Conservation (phyloP, 2,113 vertebrate genomes). For the Malurus alboscapulatus region DNA sequence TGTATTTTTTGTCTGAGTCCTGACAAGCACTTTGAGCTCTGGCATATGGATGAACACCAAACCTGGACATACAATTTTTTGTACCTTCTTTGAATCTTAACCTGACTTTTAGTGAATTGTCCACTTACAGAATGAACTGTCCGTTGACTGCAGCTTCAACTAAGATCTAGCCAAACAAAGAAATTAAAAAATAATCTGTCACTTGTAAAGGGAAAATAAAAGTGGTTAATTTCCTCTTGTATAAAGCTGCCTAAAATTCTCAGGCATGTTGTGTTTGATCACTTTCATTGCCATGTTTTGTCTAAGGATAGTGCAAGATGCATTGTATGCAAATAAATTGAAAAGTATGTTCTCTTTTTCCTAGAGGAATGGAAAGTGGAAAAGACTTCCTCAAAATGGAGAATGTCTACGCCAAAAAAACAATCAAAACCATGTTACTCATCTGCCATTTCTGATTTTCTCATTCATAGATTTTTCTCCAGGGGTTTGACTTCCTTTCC, state of each 20-base stretch:
- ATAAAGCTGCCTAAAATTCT: background rate
- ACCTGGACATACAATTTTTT: background rate
- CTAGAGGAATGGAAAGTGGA: background rate
- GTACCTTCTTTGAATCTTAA: background rate
- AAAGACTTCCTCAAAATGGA: background rate
- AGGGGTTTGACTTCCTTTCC: background rate
- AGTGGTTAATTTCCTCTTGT: background rate
- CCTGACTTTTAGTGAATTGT: background rate
- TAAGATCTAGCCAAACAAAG: background rate
- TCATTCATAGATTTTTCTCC: background rate
- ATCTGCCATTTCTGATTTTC: background rate
- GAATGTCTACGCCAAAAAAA: background rate
- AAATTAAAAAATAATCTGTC: background rate
- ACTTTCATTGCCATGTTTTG: background rate
- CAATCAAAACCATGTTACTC: rapidly evolving
- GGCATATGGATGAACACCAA: background rate
- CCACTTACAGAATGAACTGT: background rate
- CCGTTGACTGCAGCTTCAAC: background rate
- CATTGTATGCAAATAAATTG: background rate
- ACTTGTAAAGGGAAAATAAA: background rate
- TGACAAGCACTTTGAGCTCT: background rate
- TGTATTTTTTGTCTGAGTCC: background rate
- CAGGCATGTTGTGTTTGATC: background rate
- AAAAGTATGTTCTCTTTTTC: background rate
- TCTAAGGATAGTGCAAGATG: background rate